A percentile compares a stretch with the other conserved stretches of the same genome.
phyloP scores from a whole-genome alignment of 2,888 invertebrate genomes.

The Aspidiotus rigidus region DNA sequence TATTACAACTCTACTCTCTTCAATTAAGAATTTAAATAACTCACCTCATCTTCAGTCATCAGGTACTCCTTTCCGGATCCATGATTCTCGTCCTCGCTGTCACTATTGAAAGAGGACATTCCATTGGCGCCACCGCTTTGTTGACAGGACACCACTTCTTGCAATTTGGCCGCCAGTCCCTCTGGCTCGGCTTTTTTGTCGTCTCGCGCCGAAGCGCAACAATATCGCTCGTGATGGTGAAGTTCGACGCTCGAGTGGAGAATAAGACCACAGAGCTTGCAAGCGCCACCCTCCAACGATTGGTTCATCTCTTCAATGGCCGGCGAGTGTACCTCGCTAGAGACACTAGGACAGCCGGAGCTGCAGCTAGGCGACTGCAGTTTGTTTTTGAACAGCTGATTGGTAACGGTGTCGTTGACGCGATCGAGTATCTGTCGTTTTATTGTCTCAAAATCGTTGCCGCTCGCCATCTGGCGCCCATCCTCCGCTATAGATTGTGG shows the following conservation, averaged over 20 bases:
- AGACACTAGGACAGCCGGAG: slow-evolving; percentile 38
- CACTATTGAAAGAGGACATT: slow-evolving; percentile 39
- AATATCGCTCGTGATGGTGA: slow-evolving; percentile 60
- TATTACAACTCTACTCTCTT: too few relatives aligned
- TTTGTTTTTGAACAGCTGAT: slow-evolving; percentile 54
- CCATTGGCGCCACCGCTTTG: slow-evolving; percentile 51
- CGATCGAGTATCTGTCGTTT: slow-evolving; percentile 60
- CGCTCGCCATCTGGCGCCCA: slow-evolving; percentile 41
- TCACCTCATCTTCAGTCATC: slow-evolving; percentile 41
- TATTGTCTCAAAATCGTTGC: slow-evolving; percentile 54
- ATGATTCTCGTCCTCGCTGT: slow-evolving; percentile 38
- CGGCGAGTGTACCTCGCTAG: slow-evolving; percentile 34
- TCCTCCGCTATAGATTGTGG: neutral
- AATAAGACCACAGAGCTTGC: slow-evolving; percentile 33
- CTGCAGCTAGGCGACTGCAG: slow-evolving; percentile 50
- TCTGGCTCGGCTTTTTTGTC: slow-evolving; percentile 50
- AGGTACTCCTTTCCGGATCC: slow-evolving; percentile 37
- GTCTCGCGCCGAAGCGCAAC: slow-evolving; percentile 38
- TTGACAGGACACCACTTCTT: slow-evolving; percentile 53
- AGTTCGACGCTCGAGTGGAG: slow-evolving; percentile 45
- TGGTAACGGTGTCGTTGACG: slow-evolving; percentile 59
- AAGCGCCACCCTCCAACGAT: slow-evolving; percentile 46
- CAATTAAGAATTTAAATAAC: too few relatives aligned
- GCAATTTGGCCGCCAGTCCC: slow-evolving; percentile 67
- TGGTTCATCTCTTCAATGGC: slow-evolving; percentile 40